Evolutionary conservation across 2,888 invertebrate genomes (phyloP), one percentile per base, ranked within the genome.

Genomic region (Rhogogaster chlorosoma): DNA sequence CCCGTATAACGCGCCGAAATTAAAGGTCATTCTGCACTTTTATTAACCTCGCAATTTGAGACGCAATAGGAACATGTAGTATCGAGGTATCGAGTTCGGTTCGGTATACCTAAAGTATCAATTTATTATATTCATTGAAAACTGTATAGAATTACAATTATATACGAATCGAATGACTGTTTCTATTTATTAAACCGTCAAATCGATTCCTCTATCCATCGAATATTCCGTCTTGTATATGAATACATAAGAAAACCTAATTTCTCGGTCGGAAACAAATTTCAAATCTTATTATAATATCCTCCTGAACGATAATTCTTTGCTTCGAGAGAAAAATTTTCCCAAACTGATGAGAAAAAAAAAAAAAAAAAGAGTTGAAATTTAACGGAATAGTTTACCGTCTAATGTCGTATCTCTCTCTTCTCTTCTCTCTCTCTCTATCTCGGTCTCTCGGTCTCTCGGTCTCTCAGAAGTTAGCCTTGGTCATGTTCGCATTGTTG

Each of bases 401-500:
- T 36, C 42, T 75, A n/a, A 45, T 78, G 29, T 53, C 45, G 22
- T 29, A 49, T 75, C 10, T 42, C 36, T 75, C 26, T 42, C 49
- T 75, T 45, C 38, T 36, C 32, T 75, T 49, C 42, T 49, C n/a
- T 75, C 75, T 61, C 10, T 77, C 29, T 61, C 80, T 80, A 0
- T 22, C 9, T 61, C 36, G 38, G 38, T 61, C 36, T 36, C 9
- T 29, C 36, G n/a, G 32, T 67, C 45, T 83, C 42, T 70, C 32
- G 18, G 22, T 83, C 45, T 26, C 70, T 83, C 67, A 61, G 80
- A 61, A 61, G 57, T 80, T 80, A 80, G 57, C 80, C 80, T 80
- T 80, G 57, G 80, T 80, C 61, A 80, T 61, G 80, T 80, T 80
- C 57, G 80, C 57, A 36, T 80, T 61, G 80, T 57, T 80, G 80